phyloP scores from a whole-genome alignment of 2,888 invertebrate species.

The Erebia ligea region DNA sequence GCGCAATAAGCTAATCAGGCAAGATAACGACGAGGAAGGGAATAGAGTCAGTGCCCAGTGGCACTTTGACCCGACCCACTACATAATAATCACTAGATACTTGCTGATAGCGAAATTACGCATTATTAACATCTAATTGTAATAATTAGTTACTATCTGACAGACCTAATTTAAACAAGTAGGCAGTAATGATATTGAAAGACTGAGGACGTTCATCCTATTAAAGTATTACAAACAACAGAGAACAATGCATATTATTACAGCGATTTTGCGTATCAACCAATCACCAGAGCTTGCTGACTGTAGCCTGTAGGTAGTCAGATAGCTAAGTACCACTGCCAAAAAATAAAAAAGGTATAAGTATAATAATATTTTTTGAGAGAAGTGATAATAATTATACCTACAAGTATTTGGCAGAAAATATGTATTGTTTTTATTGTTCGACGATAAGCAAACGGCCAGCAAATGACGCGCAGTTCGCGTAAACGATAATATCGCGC shows the following conservation, averaged over 20 bases:
- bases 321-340: no score
- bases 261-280: no score
- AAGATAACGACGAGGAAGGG: slow-evolving; percentile 2
- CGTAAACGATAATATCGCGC: not conserved
- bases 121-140: not conserved
- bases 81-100: not conserved
- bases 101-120: not conserved
- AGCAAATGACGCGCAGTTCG: slow-evolving; percentile 1
- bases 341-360: no score
- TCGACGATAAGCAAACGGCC: not conserved
- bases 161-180: no score
- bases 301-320: no score
- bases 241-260: no score
- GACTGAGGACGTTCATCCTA: no score
- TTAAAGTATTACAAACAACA: no score
- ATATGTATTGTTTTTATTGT: not conserved
- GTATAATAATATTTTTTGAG: not conserved
- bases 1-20: not conserved
- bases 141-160: not conserved
- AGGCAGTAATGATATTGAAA: no score
- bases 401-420: not conserved
- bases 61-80: slow-evolving; percentile 7
- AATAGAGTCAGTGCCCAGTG: not conserved
- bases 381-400: not conserved
- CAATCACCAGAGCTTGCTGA: no score